phyloP scores from a whole-genome alignment of 2,113 vertebrate species.

The Notothenia rossii region DNA sequence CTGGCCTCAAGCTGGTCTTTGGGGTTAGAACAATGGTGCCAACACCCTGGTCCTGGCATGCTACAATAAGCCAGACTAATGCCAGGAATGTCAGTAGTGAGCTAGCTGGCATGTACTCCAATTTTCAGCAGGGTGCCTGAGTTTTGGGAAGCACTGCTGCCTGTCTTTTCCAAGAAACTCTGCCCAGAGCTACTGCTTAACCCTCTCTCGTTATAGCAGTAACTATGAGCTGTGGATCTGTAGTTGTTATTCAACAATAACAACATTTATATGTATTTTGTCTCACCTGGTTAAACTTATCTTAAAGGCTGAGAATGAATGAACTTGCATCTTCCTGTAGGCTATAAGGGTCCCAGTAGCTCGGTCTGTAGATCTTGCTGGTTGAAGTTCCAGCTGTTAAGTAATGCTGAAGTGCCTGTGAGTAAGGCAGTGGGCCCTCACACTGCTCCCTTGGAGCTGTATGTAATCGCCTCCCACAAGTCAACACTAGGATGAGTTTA shows the following conservation, averaged over 20 bases:
- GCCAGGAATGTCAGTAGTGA: slow-evolving; percentile 73
- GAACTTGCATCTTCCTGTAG: background rate
- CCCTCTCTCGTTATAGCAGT: background rate
- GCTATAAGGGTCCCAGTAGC: too few species aligned
- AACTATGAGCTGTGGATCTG: background rate
- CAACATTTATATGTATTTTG: background rate
- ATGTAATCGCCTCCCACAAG: too few species aligned
- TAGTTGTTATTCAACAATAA: background rate
- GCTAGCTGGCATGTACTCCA: slow-evolving; percentile 2
- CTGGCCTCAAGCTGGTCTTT: slow-evolving; percentile 5
- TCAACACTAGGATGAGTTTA: too few species aligned
- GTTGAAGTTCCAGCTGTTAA: too few species aligned
- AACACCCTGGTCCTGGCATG: slow-evolving; percentile 55
- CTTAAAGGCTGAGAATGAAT: background rate
- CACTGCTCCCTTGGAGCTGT: too few species aligned
- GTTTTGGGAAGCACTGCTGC: background rate
- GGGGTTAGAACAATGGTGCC: slow-evolving; percentile 54
- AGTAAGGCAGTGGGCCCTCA: too few species aligned
- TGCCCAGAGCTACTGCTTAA: background rate
- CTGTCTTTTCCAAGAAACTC: slow-evolving; percentile 13
- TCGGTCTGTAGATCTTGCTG: too few species aligned
- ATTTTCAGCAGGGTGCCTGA: slow-evolving; percentile 27
- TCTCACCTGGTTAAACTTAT: background rate
- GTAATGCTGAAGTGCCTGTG: too few species aligned
- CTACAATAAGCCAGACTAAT: slow-evolving; percentile 56